phyloP scores from a whole-genome alignment of 2,797 vertebrate species.

The Acanthis flammea region DNA sequence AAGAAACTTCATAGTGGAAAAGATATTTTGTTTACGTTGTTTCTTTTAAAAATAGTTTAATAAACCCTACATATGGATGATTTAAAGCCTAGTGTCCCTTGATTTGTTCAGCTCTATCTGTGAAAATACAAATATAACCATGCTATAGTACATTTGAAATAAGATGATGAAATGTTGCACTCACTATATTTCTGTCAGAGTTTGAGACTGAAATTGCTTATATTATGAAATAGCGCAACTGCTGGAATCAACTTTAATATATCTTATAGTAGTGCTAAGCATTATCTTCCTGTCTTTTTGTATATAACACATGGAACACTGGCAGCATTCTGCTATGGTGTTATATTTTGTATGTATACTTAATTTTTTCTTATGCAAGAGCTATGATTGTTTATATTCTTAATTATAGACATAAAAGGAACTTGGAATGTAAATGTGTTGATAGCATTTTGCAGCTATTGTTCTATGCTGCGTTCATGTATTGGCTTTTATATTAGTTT shows the following conservation, averaged over 20 bases:
- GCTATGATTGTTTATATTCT: constrained; percentile 20
- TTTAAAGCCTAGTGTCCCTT: background rate
- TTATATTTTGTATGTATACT: constrained; percentile 11
- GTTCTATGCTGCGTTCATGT: background rate
- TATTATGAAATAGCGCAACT: constrained; percentile 25
- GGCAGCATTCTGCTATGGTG: background rate
- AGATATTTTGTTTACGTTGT: background rate
- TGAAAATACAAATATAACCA: background rate
- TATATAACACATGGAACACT: background rate
- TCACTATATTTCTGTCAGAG: constrained; percentile 35
- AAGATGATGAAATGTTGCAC: background rate
- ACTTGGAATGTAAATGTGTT: constrained; percentile 44
- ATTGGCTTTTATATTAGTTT: constrained; percentile 53
- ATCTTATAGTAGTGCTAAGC: background rate
- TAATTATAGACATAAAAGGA: constrained; percentile 42
- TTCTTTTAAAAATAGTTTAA: constrained; percentile 20
- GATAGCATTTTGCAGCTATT: constrained; percentile 32
- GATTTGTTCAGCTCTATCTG: constrained; percentile 13
- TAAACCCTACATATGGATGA: background rate
- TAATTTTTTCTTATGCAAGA: constrained; percentile 7
- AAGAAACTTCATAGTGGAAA: background rate
- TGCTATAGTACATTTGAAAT: constrained; percentile 6
- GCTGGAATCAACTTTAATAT: constrained; percentile 22
- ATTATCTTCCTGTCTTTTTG: constrained; percentile 3
- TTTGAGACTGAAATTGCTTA: constrained; percentile 21